Conservation (phyloP, 2,113 vertebrate species). For the Motacilla alba region DNA sequence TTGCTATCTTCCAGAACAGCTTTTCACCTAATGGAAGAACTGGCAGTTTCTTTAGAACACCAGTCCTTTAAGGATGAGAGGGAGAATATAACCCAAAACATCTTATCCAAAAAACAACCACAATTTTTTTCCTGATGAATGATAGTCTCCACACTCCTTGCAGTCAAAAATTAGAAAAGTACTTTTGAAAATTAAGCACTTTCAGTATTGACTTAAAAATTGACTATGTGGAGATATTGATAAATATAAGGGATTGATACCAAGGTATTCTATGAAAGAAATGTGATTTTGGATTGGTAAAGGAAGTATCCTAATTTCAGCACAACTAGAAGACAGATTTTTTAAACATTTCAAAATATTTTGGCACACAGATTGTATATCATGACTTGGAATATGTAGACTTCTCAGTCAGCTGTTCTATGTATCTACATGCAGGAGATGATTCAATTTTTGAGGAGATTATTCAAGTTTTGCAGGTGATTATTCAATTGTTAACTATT, state of each 20-base stretch:
- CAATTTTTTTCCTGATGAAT: neutral
- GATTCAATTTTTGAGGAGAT: neutral
- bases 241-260: neutral
- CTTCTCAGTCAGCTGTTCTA: neutral
- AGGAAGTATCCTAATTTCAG: neutral
- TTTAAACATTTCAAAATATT: slow-evolving; percentile 21
- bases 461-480: neutral
- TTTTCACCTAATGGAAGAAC: neutral
- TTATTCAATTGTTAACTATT: neutral
- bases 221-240: neutral
- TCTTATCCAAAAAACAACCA: neutral
- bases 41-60: neutral
- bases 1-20: neutral
- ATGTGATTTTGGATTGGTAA: neutral
- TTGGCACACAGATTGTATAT: neutral
- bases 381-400: neutral
- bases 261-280: neutral
- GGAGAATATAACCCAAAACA: neutral
- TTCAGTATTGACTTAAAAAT: neutral
- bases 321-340: neutral
- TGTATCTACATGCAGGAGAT: neutral
- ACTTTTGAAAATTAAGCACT: neutral
- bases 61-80: neutral
- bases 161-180: neutral
- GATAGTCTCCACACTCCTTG: neutral